Evolutionary conservation across 2,113 vertebrate species (phyloP).

Genomic region (Sakesphorus luctuosus): DNA sequence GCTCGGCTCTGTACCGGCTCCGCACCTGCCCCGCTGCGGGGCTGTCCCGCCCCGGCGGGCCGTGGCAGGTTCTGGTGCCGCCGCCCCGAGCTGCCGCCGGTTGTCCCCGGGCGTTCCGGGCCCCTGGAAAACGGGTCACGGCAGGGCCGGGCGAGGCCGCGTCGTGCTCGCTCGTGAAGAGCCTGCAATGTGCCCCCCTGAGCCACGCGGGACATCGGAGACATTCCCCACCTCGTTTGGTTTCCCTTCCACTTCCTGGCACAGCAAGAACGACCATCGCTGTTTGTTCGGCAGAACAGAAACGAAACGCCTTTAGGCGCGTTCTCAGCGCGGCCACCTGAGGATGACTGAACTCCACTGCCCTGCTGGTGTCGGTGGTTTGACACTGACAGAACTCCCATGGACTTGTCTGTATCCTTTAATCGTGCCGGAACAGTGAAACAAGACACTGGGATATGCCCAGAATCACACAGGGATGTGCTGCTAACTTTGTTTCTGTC

Average conservation of each 20-base stretch:
- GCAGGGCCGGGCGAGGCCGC: not conserved
- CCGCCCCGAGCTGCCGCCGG: not conserved
- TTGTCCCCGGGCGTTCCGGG: not conserved
- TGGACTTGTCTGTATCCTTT: not conserved
- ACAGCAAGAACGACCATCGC: fast-evolving
- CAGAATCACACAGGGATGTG: fast-evolving
- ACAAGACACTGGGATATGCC: fast-evolving
- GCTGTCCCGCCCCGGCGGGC: not conserved
- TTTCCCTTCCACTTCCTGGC: not conserved
- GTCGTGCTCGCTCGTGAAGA: not conserved
- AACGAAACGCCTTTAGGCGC: not conserved
- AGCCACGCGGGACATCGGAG: fast-evolving
- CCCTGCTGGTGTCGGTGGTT: not conserved
- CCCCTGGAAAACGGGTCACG: slow-evolving; percentile 64
- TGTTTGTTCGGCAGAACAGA: not conserved
- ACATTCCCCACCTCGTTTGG: not conserved
- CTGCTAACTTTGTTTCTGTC: not conserved
- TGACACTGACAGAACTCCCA: not conserved
- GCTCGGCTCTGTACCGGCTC: too few relatives aligned
- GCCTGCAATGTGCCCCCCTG: not conserved
- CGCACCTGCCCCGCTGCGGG: not conserved
- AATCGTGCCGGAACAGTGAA: not conserved
- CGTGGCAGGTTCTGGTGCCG: not conserved
- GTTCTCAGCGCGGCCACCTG: not conserved
- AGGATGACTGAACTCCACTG: not conserved